These are phyloP conservation scores for Trissonchulus latispiculum DNA, from an alignment of 2,888 invertebrate species.

Conservation along the genomic window DNA sequence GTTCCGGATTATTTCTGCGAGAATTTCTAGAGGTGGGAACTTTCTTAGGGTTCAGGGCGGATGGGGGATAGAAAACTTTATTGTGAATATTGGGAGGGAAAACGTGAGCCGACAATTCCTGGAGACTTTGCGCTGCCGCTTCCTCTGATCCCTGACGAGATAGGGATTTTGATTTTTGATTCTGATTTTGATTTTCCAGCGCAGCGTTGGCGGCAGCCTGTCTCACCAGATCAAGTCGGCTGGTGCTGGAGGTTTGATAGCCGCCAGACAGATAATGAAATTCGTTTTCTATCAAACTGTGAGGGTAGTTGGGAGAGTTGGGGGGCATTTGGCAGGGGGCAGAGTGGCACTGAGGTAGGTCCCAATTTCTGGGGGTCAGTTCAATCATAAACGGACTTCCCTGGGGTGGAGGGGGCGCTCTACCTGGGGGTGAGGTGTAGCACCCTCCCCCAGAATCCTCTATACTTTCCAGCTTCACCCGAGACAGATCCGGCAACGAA, in stretches of 20 bases:
- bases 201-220: not conserved
- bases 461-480: not conserved
- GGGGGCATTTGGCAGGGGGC: not conserved
- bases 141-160: no score
- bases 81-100: conserved; percentile 20
- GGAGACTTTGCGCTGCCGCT: not conserved
- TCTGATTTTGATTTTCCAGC: not conserved
- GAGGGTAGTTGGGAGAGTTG: not conserved
- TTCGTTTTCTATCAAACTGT: not conserved
- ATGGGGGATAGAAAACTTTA: conserved; percentile 24
- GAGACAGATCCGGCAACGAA: not conserved
- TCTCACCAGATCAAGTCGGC: not conserved
- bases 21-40: not conserved
- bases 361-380: not conserved
- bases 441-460: not conserved
- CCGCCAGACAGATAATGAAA: not conserved
- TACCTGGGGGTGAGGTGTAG: no score
- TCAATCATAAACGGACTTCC: not conserved
- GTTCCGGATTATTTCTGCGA: conserved; percentile 84
- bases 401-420: not conserved
- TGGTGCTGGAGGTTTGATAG: not conserved
- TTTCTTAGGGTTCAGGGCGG: not conserved
- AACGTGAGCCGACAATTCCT: no score
- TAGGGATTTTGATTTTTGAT: no score
- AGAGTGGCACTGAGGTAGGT: not conserved